Evolutionary conservation across 2,888 invertebrate genomes (phyloP), one percentile per base, ranked within the genome.

Genomic region (Volucella inflata): DNA sequence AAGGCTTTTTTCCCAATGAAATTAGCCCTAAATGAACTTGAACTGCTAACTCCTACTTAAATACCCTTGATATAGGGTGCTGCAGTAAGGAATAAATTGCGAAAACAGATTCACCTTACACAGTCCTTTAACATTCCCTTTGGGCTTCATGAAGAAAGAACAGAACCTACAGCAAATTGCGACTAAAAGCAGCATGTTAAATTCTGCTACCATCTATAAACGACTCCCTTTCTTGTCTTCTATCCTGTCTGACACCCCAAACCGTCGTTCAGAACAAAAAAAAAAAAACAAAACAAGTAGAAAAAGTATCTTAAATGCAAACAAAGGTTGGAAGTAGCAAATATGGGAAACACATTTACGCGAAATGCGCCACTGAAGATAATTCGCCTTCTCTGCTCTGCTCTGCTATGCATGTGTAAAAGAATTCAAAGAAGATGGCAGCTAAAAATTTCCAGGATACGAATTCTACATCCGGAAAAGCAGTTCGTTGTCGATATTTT

Each of bases 241-340:
- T 16, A 10, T 38, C 11, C 16, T 10, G 30, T 30, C 6, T 30
- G 6, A 0, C 30, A 30, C 1, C 17, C 0, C 30, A 36, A n/a
- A 40, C 8, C 36, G n/a, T 59, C 36, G 50, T 48, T 40, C 30
- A 46, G 62, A n/a, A 1, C 59, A 51, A 48, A 53, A 38, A 51
- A 44, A 51, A 67, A 46, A 40, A 44, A 16, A 71, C 38, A 8
- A 40, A 17, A 38, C 11, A 17, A 40, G 14, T n/a, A 3, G 1
- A 51, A 9, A 60, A 42, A 14, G 21, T 40, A 62, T 83, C 59
- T 30, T 38, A 64, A 78, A 62, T 48, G 71, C 76, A 80, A 80
- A 80, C 84, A 85, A 85, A 71, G 71, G 76, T 67, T 71, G 50
- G 67, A 80, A 76, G 76, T 67, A 85, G 76, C 84, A 80, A 84